phyloP scores from a whole-genome alignment of 2,113 vertebrate genomes.

The Zosterops pallidus region DNA sequence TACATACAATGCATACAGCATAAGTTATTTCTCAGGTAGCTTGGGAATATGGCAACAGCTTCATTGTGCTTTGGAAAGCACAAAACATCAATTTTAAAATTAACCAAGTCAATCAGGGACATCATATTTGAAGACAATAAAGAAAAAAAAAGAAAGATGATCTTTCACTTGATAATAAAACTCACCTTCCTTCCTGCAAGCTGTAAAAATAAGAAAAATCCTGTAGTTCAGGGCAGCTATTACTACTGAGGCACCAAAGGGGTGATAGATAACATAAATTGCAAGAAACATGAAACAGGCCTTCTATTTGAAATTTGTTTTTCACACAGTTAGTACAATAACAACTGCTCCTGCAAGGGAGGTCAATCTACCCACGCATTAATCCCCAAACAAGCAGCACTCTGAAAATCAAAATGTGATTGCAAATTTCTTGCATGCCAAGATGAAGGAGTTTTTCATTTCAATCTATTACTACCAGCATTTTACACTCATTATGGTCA shows the following conservation, averaged over 20 bases:
- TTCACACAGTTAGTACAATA: slow-evolving; percentile 74
- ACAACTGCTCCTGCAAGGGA: slow-evolving; percentile 65
- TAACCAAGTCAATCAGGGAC: neutral
- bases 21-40: neutral
- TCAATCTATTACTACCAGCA: slow-evolving; percentile 49
- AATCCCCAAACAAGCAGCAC: slow-evolving; percentile 72
- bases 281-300: slow-evolving; percentile 64
- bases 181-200: neutral
- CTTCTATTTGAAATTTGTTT: slow-evolving; percentile 75
- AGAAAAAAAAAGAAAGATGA: slow-evolving; percentile 34
- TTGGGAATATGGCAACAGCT: neutral
- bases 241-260: slow-evolving; percentile 48
- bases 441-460: slow-evolving; percentile 64
- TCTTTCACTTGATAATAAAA: slow-evolving; percentile 30
- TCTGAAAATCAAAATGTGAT: slow-evolving; percentile 74
- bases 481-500: slow-evolving; percentile 66
- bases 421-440: slow-evolving; percentile 68
- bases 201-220: neutral
- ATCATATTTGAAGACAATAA: neutral
- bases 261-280: slow-evolving; percentile 61
- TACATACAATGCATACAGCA: neutral
- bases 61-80: slow-evolving; percentile 23
- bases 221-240: neutral
- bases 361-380: slow-evolving; percentile 68
- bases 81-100: slow-evolving; percentile 19